These are phyloP conservation scores for Lycocerus yunnanus DNA, from an alignment of 2,888 invertebrate species.

Conservation along the genomic window DNA sequence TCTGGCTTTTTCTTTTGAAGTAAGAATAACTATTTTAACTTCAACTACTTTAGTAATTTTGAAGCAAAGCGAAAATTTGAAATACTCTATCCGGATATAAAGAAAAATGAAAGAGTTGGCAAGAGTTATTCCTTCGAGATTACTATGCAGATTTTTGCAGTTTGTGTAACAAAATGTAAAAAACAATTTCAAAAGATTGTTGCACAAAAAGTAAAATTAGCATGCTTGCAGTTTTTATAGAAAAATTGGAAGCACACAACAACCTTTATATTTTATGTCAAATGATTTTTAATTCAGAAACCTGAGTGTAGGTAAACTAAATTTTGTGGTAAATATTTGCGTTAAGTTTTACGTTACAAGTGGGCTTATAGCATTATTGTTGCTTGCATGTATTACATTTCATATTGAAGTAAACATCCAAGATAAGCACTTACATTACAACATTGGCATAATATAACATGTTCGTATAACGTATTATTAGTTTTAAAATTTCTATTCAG, in stretches of 20 bases:
- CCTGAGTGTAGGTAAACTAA: neutral
- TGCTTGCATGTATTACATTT: neutral
- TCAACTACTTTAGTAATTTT: neutral
- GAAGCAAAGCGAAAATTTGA: neutral
- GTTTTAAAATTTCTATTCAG: neutral
- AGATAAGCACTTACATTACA: slow-evolving; percentile 12
- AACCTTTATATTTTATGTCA: neutral
- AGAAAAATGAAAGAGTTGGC: neutral
- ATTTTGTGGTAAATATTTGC: neutral
- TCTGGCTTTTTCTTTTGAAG: neutral
- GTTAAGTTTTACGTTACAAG: neutral
- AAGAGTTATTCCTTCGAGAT: neutral
- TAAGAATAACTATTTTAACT: neutral
- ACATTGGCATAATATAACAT: neutral
- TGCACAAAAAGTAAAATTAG: neutral
- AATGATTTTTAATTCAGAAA: neutral
- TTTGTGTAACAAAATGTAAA: neutral
- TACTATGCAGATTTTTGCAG: neutral
- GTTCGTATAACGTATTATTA: neutral
- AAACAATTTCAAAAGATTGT: neutral
- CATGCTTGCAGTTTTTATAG: neutral
- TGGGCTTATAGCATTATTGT: neutral
- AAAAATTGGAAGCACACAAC: neutral
- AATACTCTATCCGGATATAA: neutral
- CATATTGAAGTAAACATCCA: slow-evolving; percentile 5